phyloP scores from a whole-genome alignment of 2,888 invertebrate genomes.

The Leptopterna dolabrata region DNA sequence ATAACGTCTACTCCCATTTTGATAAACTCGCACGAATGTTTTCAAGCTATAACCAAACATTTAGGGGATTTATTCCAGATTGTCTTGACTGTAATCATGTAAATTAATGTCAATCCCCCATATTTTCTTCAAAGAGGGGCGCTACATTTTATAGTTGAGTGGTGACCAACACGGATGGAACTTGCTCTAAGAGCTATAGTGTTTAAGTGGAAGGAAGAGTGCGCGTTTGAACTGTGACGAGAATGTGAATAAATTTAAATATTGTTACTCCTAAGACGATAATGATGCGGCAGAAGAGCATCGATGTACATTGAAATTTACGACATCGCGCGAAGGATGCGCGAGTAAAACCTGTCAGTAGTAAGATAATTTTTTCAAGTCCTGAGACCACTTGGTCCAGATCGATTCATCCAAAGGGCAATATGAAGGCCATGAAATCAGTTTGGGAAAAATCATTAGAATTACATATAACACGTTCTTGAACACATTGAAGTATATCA shows the following conservation, averaged over 20 bases:
- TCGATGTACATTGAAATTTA: neutral
- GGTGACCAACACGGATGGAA: neutral
- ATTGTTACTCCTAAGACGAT: neutral
- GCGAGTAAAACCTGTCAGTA: neutral
- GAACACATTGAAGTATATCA: too few species aligned
- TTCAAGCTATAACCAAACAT: neutral
- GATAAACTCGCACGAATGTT: neutral
- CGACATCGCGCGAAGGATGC: neutral
- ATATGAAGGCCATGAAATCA: too few species aligned
- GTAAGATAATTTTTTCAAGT: neutral
- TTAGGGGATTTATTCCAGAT: neutral
- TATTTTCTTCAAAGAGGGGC: slow-evolving; percentile 22
- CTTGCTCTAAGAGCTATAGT: neutral
- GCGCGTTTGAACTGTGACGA: neutral
- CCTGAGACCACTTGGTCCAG: neutral
- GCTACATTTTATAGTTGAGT: neutral
- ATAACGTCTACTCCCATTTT: neutral
- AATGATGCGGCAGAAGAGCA: neutral
- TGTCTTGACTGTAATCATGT: neutral
- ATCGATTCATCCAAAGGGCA: neutral
- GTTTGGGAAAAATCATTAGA: too few species aligned
- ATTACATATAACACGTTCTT: too few species aligned
- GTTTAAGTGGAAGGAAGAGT: neutral
- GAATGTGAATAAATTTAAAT: neutral
- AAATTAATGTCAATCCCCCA: neutral